These are phyloP conservation scores for Falco novaeseelandiae DNA, from an alignment of 2,797 vertebrate species.

Conservation along the genomic window DNA sequence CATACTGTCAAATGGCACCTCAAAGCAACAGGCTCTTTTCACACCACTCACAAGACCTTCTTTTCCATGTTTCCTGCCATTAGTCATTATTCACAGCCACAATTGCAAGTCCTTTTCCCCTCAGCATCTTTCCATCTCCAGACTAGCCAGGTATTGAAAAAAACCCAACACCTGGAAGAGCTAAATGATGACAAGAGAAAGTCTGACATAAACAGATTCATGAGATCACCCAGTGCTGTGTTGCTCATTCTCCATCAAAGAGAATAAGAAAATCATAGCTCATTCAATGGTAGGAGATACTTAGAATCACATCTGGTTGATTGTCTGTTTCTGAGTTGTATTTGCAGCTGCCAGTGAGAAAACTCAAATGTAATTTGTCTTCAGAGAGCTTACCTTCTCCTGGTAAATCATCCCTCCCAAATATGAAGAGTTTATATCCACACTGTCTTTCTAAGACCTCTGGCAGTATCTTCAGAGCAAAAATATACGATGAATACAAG, in stretches of 20 bases:
- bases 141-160: neutral
- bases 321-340: neutral
- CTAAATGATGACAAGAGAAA: neutral
- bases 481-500: slow-evolving; percentile 79
- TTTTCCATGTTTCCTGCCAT: neutral
- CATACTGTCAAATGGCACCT: neutral
- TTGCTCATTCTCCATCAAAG: neutral
- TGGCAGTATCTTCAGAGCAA: slow-evolving; percentile 86
- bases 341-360: neutral
- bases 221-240: neutral
- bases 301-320: neutral
- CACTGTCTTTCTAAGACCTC: slow-evolving; percentile 87
- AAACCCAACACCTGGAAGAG: neutral
- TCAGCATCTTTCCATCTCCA: neutral
- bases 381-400: slow-evolving; percentile 83
- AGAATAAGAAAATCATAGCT: neutral
- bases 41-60: neutral
- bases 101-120: neutral
- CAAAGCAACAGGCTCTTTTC: neutral
- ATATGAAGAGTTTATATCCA: slow-evolving; percentile 90
- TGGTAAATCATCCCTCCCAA: slow-evolving; percentile 85
- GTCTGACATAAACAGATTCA: neutral
- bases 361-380: neutral
- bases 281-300: neutral
- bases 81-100: neutral